Evolutionary conservation across 1,140 invertebrate genomes (phyloP).

Genomic region (Luehdorfia chinensis): DNA sequence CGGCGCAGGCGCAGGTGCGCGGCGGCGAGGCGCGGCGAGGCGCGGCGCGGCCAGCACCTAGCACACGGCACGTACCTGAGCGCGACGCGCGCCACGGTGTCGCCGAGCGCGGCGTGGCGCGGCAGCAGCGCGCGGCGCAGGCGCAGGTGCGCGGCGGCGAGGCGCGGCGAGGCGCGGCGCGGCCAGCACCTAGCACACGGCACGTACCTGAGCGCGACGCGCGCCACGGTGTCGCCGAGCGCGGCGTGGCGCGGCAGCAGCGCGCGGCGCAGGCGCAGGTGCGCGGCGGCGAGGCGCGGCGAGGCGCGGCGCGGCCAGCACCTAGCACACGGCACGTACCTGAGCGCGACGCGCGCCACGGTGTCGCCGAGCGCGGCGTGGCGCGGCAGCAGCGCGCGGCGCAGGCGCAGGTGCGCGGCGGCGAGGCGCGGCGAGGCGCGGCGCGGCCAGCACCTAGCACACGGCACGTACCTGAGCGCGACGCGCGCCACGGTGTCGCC

Average conservation of each 20-base stretch:
- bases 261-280: slow-evolving; percentile 79
- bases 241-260: slow-evolving; percentile 82
- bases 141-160: slow-evolving; percentile 81
- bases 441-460: slow-evolving; percentile 84
- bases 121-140: slow-evolving; percentile 81
- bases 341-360: slow-evolving; percentile 80
- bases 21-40: slow-evolving; percentile 80
- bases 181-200: slow-evolving; percentile 80
- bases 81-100: slow-evolving; percentile 79
- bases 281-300: slow-evolving; percentile 80
- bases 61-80: slow-evolving; percentile 79
- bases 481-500: slow-evolving; percentile 75
- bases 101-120: slow-evolving; percentile 79
- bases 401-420: slow-evolving; percentile 81
- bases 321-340: slow-evolving; percentile 79
- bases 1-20: slow-evolving; percentile 80
- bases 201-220: slow-evolving; percentile 78
- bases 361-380: slow-evolving; percentile 77
- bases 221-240: slow-evolving; percentile 78
- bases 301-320: slow-evolving; percentile 83
- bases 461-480: slow-evolving; percentile 59
- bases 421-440: slow-evolving; percentile 78
- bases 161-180: slow-evolving; percentile 81
- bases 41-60: slow-evolving; percentile 80
- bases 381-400: slow-evolving; percentile 81